Evolutionary conservation across 2,888 invertebrate genomes (phyloP).

Genomic region (Tyria jacobaeae): DNA sequence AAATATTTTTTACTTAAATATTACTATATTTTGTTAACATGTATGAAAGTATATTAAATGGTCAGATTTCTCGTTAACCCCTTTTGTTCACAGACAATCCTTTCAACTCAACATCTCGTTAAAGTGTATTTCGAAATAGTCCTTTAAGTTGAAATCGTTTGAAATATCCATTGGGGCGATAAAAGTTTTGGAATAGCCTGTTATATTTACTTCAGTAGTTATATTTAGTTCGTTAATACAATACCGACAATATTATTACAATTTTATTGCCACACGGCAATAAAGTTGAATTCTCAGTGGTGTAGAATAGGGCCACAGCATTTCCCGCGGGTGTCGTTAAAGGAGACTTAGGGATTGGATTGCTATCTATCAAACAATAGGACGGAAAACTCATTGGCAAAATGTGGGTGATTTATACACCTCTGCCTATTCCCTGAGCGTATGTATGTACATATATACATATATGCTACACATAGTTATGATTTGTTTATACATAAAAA

Average conservation of each 20-base stretch:
- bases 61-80: slow-evolving; percentile 22
- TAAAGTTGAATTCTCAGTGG: no score
- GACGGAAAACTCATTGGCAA: no score
- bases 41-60: neutral
- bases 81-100: slow-evolving; percentile 26
- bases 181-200: slow-evolving; percentile 23
- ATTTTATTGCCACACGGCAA: no score
- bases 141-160: slow-evolving; percentile 40
- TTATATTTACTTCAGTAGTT: no score
- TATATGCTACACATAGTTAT: neutral
- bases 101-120: slow-evolving; percentile 31
- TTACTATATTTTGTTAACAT: neutral
- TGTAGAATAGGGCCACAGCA: no score
- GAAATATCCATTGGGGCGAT: slow-evolving; percentile 30
- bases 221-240: neutral
- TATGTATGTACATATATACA: no score
- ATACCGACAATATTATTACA: neutral
- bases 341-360: no score
- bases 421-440: no score
- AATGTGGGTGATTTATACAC: no score
- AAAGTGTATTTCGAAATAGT: slow-evolving; percentile 44
- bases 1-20: neutral
- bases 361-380: no score
- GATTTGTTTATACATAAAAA: neutral
- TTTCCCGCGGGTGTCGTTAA: no score